phyloP scores from a whole-genome alignment of 2,113 vertebrate species.

The Lophura nycthemera region DNA sequence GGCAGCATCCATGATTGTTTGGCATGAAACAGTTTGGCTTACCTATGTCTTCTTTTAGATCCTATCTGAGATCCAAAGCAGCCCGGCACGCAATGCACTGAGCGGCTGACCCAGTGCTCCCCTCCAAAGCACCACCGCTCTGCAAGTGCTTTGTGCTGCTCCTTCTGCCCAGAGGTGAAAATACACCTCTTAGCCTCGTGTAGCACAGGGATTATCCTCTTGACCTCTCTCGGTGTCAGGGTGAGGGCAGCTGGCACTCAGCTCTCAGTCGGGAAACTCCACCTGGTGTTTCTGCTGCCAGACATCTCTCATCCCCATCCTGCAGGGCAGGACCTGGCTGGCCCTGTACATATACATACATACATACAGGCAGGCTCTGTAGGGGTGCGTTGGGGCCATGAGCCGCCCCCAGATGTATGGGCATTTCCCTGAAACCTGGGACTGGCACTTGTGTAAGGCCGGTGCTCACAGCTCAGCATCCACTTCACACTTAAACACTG shows the following conservation, averaged over 20 bases:
- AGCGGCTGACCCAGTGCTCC: not conserved
- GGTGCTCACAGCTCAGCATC: not conserved
- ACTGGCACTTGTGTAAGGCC: accelerated
- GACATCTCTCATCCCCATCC: not conserved
- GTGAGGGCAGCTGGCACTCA: not conserved
- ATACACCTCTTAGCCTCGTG: not conserved
- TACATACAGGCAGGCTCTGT: not conserved
- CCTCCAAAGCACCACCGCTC: accelerated
- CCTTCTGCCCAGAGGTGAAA: not conserved
- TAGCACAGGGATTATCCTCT: not conserved
- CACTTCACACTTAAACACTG: not conserved
- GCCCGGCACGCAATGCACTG: not conserved
- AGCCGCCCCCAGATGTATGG: not conserved
- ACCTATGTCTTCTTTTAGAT: not conserved
- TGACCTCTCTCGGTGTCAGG: not conserved
- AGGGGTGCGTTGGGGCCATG: not conserved
- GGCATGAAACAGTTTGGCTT: not conserved
- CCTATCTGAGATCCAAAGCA: not conserved
- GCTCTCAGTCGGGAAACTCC: not conserved
- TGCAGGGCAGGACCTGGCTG: not conserved
- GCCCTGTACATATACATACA: not conserved
- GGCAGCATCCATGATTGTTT: not conserved
- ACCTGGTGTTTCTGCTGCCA: not conserved
- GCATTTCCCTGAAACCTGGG: not conserved
- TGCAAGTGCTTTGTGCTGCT: not conserved